phyloP scores from a whole-genome alignment of 2,797 vertebrate genomes.

The Euthynnus affinis region DNA sequence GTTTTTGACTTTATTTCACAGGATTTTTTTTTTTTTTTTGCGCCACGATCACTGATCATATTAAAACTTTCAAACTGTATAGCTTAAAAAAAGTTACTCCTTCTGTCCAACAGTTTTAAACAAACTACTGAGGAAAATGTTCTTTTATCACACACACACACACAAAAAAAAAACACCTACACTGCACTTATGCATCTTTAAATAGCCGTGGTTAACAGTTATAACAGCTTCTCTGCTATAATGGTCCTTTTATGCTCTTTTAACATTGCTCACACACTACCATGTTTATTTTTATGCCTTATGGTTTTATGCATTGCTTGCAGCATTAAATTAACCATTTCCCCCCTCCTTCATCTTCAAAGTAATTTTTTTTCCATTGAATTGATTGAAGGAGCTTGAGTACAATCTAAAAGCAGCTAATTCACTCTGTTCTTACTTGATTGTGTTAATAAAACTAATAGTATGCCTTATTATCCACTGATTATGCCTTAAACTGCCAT shows the following conservation, averaged over 20 bases:
- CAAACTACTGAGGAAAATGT: slow-evolving; percentile 30
- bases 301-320: not conserved
- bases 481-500: not conserved
- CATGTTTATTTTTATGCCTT: slow-evolving; percentile 38
- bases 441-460: not conserved
- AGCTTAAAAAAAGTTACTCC: slow-evolving; percentile 12
- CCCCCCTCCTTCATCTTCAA: not conserved
- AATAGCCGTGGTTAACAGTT: slow-evolving; percentile 50
- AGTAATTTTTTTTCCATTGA: not conserved
- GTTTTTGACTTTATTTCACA: not conserved
- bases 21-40: not conserved
- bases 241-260: slow-evolving; percentile 6
- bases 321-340: not conserved
- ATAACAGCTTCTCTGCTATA: slow-evolving; percentile 12
- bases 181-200: slow-evolving; percentile 48
- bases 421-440: not conserved
- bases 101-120: slow-evolving; percentile 35
- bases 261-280: slow-evolving; percentile 13
- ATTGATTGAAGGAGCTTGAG: not conserved
- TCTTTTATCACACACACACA: slow-evolving; percentile 26
- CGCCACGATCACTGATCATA: not conserved
- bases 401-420: not conserved
- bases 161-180: slow-evolving; percentile 42
- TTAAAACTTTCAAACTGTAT: not conserved
- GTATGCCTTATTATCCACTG: too few species aligned